A percentile compares a stretch with the other conserved stretches of the same genome.
These are phyloP conservation scores for Volucella zonaria DNA, from an alignment of 2,888 invertebrate genomes.

Conservation along the genomic window DNA sequence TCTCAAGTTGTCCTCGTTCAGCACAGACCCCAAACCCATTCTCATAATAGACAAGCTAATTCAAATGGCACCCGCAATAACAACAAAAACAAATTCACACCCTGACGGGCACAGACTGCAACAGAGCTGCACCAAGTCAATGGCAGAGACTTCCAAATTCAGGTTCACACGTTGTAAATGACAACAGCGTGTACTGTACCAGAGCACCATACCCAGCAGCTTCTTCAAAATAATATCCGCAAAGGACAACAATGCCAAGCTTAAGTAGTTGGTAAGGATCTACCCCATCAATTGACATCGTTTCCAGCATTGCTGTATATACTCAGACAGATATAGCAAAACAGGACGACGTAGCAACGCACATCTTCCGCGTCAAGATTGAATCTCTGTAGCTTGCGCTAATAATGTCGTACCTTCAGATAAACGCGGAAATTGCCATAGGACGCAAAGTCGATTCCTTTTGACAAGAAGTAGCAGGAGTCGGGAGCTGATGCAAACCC, in stretches of 20 bases:
- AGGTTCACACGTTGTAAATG: not conserved
- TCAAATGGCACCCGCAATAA: slow-evolving; percentile 30
- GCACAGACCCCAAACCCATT: not conserved
- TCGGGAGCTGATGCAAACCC: slow-evolving; percentile 29
- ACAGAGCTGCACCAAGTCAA: not conserved
- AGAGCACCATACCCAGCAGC: not conserved
- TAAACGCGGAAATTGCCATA: not conserved
- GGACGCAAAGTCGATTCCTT: not conserved
- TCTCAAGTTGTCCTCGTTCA: not conserved
- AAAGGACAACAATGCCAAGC: slow-evolving; percentile 16
- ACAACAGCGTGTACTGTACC: not conserved
- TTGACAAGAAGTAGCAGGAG: not conserved
- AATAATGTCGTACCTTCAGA: slow-evolving; percentile 29
- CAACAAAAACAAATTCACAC: not conserved
- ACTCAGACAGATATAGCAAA: not conserved
- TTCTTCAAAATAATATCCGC: not conserved
- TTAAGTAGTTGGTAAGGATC: slow-evolving; percentile 27
- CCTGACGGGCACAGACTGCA: too few relatives aligned
- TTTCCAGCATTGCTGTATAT: slow-evolving; percentile 3
- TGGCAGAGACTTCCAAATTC: not conserved
- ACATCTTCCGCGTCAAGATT: slow-evolving; percentile 23
- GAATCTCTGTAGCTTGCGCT: not conserved
- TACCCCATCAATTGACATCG: slow-evolving; percentile 47
- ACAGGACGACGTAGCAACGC: not conserved
- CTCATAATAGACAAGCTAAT: not conserved